Percentiles rank a stretch among this genome's conserved stretches.
These are phyloP conservation scores for Blastobasis lacticolella DNA, from an alignment of 2,888 invertebrate genomes.

Conservation along the genomic window DNA sequence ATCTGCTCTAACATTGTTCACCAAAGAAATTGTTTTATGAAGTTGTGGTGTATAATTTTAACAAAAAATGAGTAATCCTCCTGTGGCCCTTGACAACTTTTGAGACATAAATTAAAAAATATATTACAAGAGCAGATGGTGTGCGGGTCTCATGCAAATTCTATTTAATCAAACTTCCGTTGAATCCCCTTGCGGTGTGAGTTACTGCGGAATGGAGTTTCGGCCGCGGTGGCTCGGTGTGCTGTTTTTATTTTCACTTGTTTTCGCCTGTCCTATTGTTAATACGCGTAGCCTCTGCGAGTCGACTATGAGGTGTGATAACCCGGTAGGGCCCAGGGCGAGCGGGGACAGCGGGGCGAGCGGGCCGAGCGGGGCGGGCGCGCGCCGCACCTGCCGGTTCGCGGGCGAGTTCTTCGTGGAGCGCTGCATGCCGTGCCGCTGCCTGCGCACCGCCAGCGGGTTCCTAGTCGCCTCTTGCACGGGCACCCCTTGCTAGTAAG, in stretches of 20 bases:
- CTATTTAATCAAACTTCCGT: slow-evolving; percentile 57
- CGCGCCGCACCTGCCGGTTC: slow-evolving; percentile 21
- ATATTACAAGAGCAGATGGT: slow-evolving; percentile 59
- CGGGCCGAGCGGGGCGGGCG: slow-evolving; percentile 11
- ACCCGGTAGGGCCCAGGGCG: slow-evolving; percentile 4
- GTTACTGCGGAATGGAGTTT: slow-evolving; percentile 40
- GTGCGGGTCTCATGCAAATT: slow-evolving; percentile 55
- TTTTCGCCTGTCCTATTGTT: not conserved
- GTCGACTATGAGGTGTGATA: not conserved
- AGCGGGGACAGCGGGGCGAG: slow-evolving; percentile 9
- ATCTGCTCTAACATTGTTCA: slow-evolving; percentile 9
- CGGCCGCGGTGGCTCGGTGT: slow-evolving; percentile 15
- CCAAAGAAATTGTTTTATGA: slow-evolving; percentile 27
- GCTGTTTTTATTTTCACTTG: not conserved
- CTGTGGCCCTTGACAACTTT: slow-evolving; percentile 46
- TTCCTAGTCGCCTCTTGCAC: slow-evolving; percentile 21
- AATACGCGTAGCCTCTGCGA: not conserved
- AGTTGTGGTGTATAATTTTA: slow-evolving; percentile 35
- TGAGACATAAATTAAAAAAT: slow-evolving; percentile 65
- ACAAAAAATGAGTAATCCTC: slow-evolving; percentile 32
- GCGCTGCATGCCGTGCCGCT: slow-evolving; percentile 28
- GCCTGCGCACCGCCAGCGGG: slow-evolving; percentile 18
- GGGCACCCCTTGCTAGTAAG: slow-evolving; percentile 21
- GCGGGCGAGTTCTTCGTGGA: slow-evolving; percentile 29
- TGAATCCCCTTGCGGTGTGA: slow-evolving; percentile 14